phyloP scores from a whole-genome alignment of 2,797 vertebrate genomes.

The Sebastolobus alascanus region DNA sequence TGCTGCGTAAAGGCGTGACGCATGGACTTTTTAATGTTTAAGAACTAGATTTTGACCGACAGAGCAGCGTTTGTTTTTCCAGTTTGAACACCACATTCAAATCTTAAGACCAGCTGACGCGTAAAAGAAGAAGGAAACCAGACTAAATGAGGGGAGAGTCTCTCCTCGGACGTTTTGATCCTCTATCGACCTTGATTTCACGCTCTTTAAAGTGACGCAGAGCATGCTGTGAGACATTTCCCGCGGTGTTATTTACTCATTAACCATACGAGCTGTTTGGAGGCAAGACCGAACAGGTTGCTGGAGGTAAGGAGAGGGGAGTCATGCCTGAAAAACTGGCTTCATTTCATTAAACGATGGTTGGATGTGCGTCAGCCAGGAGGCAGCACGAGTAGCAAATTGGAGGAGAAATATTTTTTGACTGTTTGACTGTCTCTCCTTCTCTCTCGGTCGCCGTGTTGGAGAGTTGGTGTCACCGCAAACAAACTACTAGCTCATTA shows the following conservation, averaged over 20 bases:
- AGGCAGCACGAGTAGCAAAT: constrained; percentile 39
- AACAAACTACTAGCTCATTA: constrained; percentile 61
- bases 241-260: constrained; percentile 67
- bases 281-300: constrained; percentile 82
- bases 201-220: constrained; percentile 10
- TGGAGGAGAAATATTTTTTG: constrained; percentile 39
- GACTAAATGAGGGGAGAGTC: background rate
- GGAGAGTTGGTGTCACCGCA: constrained; percentile 55
- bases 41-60: constrained; percentile 13
- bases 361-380: constrained; percentile 61
- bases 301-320: constrained; percentile 64
- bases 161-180: constrained; percentile 13
- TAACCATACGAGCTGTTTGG: constrained; percentile 58
- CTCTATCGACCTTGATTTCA: constrained; percentile 24
- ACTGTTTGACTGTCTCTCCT: constrained; percentile 30
- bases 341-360: constrained; percentile 64
- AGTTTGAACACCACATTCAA: constrained; percentile 5
- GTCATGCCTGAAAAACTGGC: constrained; percentile 75
- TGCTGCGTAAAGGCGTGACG: constrained; percentile 67
- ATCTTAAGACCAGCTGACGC: constrained; percentile 9
- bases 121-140: constrained; percentile 13
- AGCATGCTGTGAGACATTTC: constrained; percentile 34
- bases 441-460: constrained; percentile 1
- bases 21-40: constrained; percentile 26
- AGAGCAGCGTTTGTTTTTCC: background rate